Evolutionary conservation across 2,888 invertebrate species (phyloP).

Genomic region (Drosophila neonasuta): DNA sequence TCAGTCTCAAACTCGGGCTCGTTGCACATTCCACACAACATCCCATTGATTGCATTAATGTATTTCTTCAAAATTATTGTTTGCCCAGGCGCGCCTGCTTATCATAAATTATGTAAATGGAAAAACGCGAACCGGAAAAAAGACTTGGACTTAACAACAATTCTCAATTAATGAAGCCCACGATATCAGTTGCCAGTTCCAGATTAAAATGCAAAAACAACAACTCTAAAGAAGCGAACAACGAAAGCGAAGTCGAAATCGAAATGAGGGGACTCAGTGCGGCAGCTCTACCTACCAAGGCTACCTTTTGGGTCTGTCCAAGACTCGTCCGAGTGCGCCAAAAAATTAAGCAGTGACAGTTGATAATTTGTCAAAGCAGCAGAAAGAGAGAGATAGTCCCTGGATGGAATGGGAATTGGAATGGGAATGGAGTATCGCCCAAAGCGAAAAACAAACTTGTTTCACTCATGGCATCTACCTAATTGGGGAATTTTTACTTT

Average conservation of each 20-base stretch:
- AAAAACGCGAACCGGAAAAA: conserved; percentile 76
- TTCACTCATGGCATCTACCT: conserved; percentile 33
- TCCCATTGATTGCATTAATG: conserved; percentile 78
- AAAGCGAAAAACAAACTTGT: conserved; percentile 57
- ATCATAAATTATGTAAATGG: conserved; percentile 82
- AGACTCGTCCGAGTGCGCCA: conserved; percentile 68
- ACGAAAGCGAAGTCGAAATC: conserved; percentile 64
- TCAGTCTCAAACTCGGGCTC: background rate
- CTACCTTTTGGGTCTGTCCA: conserved; percentile 42
- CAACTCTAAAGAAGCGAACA: conserved; percentile 30
- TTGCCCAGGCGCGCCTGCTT: conserved; percentile 80
- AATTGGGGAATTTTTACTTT: conserved; percentile 15
- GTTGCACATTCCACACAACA: conserved; percentile 40
- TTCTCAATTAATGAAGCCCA: conserved; percentile 81
- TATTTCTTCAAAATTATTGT: conserved; percentile 82
- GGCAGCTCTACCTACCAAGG: conserved; percentile 39
- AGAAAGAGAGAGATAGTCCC: conserved; percentile 16
- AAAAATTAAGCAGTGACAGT: conserved; percentile 79
- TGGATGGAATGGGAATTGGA: conserved; percentile 14
- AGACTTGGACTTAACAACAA: conserved; percentile 78
- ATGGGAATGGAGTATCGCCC: conserved; percentile 20
- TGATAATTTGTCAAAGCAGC: conserved; percentile 81
- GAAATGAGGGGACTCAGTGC: conserved; percentile 38
- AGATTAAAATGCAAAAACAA: conserved; percentile 67
- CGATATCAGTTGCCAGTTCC: conserved; percentile 74